phyloP scores from a whole-genome alignment of 2,888 invertebrate species.

The Coleophora deauratella region DNA sequence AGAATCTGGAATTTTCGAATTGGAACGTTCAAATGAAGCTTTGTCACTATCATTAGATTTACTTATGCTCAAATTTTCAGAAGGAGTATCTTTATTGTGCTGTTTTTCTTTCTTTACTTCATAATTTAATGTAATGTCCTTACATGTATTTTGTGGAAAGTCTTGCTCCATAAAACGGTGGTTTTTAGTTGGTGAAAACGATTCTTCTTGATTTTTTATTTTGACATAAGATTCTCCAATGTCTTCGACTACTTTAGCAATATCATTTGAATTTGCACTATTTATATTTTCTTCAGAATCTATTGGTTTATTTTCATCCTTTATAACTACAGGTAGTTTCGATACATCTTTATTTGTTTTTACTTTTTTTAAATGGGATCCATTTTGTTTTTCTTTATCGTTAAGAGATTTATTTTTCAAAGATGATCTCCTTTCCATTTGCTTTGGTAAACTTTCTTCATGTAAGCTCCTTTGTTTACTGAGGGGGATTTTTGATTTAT shows the following conservation, averaged over 20 bases:
- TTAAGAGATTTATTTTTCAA: conserved; percentile 15
- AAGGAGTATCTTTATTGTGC: no score
- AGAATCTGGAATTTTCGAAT: not conserved
- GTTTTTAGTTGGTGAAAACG: no score
- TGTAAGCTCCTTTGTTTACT: conserved; percentile 41
- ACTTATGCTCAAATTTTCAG: no score
- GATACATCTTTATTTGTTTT: no score
- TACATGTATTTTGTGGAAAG: no score
- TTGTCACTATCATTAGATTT: not conserved
- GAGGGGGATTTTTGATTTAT: conserved; percentile 46
- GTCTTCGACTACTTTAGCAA: conserved; percentile 3
- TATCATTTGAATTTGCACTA: conserved; percentile 7
- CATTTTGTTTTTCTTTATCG: not conserved
- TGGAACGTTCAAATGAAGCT: conserved; percentile 5
- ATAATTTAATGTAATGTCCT: no score
- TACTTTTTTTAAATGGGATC: no score
- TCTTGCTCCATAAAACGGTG: no score
- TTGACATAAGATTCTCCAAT: no score
- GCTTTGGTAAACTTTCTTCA: conserved; percentile 25
- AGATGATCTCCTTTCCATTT: conserved; percentile 7
- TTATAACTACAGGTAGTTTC: no score
- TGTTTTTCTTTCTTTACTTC: no score
- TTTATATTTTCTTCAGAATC: not conserved
- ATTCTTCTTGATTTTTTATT: no score
- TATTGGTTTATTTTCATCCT: not conserved